Evolutionary conservation across 2,797 vertebrate species (phyloP), one percentile per base, ranked within the genome.

Genomic region (Botia almorhae): DNA sequence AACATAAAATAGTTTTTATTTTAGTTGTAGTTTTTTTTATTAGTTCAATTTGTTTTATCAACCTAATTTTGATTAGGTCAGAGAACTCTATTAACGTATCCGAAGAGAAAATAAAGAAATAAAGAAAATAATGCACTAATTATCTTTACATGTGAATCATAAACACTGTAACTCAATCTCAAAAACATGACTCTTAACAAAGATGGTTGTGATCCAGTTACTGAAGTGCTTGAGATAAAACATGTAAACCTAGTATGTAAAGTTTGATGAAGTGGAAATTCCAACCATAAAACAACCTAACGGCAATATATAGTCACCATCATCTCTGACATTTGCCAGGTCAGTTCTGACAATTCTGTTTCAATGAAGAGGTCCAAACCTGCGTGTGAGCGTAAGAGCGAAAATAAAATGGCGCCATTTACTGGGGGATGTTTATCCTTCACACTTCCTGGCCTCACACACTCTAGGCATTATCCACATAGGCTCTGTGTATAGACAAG

Each of bases 401-500:
- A n/a, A 84, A 84, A 81, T 86, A 75, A 83, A 85, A 86, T 76
- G 39, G 53, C 23, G 61, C 72, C 56, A 17, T 76, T 84, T 82
- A 72, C 53, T 39, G 21, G 23, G 63, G 85, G 72, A 80, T 81
- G 82, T 81, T 85, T 82, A 84, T 75, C 70, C 55, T 76, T 83
- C 39, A 73, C 71, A 81, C 81, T 83, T 85, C 74, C 83, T 83
- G 78, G 72, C 84, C 82, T 82, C 85, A 82, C 85, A 84, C 71
- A 56, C 84, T 75, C 56, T 43, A 36, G 56, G 81, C 69, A 80
- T 82, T 83, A 82, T 83, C 81, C 70, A 64, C 73, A 79, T 84
- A 43, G 87, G 60, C 80, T 67, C 77, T 87, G 89, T 90, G 86
- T 90, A 88, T 81, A 85, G 88, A 88, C 88, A 82, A 82, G 88